Conservation (phyloP, 2,888 invertebrate genomes). For the Autographa pulchrina region DNA sequence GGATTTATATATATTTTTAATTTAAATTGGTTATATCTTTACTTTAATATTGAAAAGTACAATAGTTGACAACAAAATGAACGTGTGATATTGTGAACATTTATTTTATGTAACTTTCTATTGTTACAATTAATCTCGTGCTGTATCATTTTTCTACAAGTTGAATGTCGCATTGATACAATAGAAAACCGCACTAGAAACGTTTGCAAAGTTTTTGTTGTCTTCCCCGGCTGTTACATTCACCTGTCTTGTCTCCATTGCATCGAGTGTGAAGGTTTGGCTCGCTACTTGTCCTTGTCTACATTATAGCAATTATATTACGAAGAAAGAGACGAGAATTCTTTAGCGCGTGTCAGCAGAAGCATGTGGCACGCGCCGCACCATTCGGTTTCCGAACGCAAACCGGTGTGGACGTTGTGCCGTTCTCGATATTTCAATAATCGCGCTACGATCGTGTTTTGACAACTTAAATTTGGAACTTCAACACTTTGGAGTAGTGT, state of each 20-base stretch:
- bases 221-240: conserved; percentile 81
- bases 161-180: conserved; percentile 67
- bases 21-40: too few species aligned
- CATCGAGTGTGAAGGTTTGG: conserved; percentile 69
- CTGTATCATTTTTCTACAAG: conserved; percentile 62
- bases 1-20: too few species aligned
- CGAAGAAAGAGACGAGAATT: conserved; percentile 81
- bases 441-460: conserved; percentile 81
- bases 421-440: conserved; percentile 65
- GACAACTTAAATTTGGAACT: conserved; percentile 70
- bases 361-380: conserved; percentile 87
- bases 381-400: conserved; percentile 85
- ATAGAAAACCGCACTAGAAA: conserved; percentile 81
- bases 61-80: conserved; percentile 8
- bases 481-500: conserved; percentile 48
- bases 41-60: too few species aligned
- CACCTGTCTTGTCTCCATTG: conserved; percentile 81
- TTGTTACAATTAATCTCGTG: conserved; percentile 56
- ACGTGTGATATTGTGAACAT: not conserved
- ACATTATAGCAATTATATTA: conserved; percentile 58
- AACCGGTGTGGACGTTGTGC: conserved; percentile 74
- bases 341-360: conserved; percentile 68
- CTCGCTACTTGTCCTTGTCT: conserved; percentile 79
- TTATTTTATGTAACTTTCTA: conserved; percentile 35
- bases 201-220: conserved; percentile 83